These are phyloP conservation scores for Timema cristinae DNA, from an alignment of 2,888 invertebrate genomes.

Conservation along the genomic window DNA sequence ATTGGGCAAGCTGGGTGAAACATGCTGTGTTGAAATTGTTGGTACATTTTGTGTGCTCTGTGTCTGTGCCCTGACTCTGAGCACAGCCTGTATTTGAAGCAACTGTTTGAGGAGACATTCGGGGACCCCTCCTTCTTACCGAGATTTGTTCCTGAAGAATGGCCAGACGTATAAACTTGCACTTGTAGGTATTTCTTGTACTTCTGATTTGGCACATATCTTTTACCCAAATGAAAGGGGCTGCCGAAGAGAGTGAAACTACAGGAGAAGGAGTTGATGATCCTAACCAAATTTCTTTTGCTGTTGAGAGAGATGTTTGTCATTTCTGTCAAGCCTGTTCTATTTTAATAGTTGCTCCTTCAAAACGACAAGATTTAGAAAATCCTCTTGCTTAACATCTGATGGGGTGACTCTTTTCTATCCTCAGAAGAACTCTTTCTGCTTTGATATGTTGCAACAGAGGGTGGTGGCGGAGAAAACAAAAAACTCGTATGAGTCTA, in stretches of 20 bases:
- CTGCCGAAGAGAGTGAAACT: background rate
- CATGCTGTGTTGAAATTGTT: conserved; percentile 40
- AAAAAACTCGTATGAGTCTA: background rate
- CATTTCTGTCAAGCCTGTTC: too few species aligned
- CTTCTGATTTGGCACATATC: conserved; percentile 13
- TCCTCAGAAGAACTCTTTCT: background rate
- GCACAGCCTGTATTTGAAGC: conserved; percentile 72
- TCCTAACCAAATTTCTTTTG: too few species aligned
- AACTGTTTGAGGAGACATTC: conserved; percentile 89
- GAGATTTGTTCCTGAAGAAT: background rate
- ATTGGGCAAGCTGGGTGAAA: conserved; percentile 57
- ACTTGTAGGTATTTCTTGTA: background rate
- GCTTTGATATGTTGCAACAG: too few species aligned
- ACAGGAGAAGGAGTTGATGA: too few species aligned
- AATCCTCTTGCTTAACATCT: background rate
- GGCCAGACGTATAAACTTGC: conserved; percentile 20
- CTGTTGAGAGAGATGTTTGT: too few species aligned
- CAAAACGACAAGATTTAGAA: conserved; percentile 1
- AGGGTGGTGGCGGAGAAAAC: background rate
- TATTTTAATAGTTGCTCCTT: too few species aligned
- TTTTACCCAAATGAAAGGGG: too few species aligned
- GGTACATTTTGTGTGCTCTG: conserved; percentile 42
- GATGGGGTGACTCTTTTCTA: background rate
- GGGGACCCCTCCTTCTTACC: conserved; percentile 59
- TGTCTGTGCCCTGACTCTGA: conserved; percentile 44